Conservation (phyloP, 1,140 invertebrate species). For the Homarus americanus region DNA sequence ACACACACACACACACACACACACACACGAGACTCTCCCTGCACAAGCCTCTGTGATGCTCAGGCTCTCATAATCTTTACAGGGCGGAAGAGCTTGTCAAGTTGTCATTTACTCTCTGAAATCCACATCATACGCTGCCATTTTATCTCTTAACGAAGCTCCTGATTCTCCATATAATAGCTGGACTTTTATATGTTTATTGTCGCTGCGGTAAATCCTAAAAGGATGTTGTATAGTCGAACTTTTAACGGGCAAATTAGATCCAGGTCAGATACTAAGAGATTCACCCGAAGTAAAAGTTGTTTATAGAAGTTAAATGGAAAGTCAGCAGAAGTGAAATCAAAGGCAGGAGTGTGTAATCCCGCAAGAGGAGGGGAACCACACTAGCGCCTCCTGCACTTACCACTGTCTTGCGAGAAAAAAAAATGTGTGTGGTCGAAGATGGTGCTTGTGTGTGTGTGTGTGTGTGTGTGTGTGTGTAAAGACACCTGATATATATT, state of each 20-base stretch:
- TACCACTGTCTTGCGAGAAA: background rate
- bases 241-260: constrained; percentile 20
- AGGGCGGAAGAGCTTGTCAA: background rate
- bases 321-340: constrained; percentile 9
- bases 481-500: too few species aligned
- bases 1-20: background rate
- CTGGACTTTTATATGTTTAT: background rate
- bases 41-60: background rate
- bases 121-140: background rate
- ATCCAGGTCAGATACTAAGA: constrained; percentile 24
- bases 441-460: too few species aligned
- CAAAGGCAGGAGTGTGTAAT: background rate
- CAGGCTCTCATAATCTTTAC: background rate
- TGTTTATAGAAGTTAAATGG: constrained; percentile 51
- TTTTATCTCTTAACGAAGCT: background rate
- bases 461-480: too few species aligned
- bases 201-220: background rate
- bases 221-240: background rate
- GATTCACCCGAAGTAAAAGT: constrained; percentile 8
- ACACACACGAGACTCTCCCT: background rate
- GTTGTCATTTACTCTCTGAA: background rate
- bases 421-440: background rate
- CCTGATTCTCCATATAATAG: background rate
- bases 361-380: background rate
- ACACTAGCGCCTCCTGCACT: background rate